phyloP scores from a whole-genome alignment of 1,140 invertebrate species.

The Cryptotermes secundus region DNA sequence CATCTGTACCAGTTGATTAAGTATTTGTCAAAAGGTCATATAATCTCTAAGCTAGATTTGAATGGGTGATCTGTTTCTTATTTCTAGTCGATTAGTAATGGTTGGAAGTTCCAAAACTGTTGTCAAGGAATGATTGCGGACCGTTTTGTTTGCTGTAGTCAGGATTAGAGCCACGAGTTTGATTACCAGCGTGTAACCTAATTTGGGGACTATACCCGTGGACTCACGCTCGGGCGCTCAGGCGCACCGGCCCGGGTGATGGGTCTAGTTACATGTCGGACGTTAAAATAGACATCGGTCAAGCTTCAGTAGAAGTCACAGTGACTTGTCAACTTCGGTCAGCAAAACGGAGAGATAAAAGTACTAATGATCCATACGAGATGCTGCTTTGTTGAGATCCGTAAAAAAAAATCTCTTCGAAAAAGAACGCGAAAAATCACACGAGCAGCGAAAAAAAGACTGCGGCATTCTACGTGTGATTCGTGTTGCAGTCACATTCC shows the following conservation, averaged over 20 bases:
- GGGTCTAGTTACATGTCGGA: not conserved
- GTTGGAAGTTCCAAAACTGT: too few species aligned
- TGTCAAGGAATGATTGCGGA: not conserved
- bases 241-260: not conserved
- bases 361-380: conserved; percentile 12
- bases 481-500: too few species aligned
- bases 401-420: too few species aligned
- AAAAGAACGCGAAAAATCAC: too few species aligned
- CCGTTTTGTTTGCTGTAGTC: too few species aligned
- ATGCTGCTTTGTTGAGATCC: not conserved
- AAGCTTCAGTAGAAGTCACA: not conserved
- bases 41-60: too few species aligned
- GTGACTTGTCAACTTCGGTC: not conserved
- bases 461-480: too few species aligned
- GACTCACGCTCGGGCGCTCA: conserved; percentile 8
- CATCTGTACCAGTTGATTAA: too few species aligned
- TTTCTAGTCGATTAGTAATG: too few species aligned
- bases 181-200: conserved; percentile 4
- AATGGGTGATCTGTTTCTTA: too few species aligned
- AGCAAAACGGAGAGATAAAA: not conserved
- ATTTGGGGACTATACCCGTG: not conserved
- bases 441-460: too few species aligned
- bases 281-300: conserved; percentile 12
- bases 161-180: conserved; percentile 3
- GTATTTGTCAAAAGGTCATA: too few species aligned